A percentile compares a stretch with the other conserved stretches of the same genome.
Conservation (phyloP, 2,888 invertebrate genomes). For the Pristionchus arcanus region DNA sequence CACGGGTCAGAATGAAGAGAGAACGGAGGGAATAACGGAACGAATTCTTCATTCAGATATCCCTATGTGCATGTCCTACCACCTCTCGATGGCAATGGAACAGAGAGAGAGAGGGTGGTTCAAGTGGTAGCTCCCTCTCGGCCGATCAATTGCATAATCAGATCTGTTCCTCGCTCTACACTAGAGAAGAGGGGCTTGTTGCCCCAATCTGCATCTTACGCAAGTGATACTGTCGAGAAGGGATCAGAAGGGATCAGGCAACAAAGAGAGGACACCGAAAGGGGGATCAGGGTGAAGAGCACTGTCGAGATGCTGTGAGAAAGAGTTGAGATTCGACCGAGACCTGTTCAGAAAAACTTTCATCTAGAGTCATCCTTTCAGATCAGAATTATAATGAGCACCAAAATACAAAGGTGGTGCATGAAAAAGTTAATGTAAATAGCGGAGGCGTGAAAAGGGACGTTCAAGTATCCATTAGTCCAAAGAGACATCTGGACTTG, state of each 20-base stretch:
- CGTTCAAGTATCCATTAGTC: constrained; percentile 16
- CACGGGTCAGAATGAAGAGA: no score
- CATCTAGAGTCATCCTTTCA: neutral
- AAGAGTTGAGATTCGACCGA: neutral
- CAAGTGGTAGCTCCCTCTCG: constrained; percentile 6
- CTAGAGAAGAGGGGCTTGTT: neutral
- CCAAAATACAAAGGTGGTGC: no score
- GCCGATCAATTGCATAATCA: constrained; percentile 48
- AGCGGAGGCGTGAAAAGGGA: neutral
- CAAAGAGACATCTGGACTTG: constrained; percentile 26
- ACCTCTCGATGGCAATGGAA: neutral
- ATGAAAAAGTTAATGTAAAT: neutral
- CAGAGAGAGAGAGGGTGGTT: neutral
- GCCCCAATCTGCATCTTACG: constrained; percentile 42
- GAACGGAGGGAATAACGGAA: neutral
- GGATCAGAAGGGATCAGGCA: neutral
- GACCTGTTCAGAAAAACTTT: neutral
- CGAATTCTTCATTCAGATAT: no score
- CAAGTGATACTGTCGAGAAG: constrained; percentile 1
- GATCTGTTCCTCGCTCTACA: neutral
- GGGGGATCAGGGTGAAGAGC: neutral
- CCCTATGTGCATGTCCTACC: neutral
- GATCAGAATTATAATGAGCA: neutral
- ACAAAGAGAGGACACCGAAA: neutral
- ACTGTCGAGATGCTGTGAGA: neutral